Conservation (phyloP, 2,113 vertebrate species). For the Pelvicachromis taeniatus region DNA sequence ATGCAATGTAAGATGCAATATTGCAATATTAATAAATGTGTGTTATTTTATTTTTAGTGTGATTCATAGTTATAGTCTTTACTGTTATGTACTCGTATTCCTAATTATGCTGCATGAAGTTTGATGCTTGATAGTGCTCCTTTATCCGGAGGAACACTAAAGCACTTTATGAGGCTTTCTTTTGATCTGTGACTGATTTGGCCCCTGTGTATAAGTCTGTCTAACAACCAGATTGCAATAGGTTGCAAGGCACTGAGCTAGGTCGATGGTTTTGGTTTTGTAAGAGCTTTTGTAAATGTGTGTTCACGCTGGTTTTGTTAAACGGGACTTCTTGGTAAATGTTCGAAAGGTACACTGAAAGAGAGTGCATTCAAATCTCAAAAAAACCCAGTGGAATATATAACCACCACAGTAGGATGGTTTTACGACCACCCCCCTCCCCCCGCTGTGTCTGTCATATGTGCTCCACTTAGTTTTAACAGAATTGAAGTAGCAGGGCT, state of each 20-base stretch:
- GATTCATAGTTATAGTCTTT: background rate
- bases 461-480: background rate
- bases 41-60: background rate
- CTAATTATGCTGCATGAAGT: background rate
- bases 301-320: background rate
- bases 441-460: background rate
- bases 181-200: background rate
- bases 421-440: background rate
- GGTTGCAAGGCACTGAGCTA: background rate
- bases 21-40: background rate
- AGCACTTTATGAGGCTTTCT: background rate
- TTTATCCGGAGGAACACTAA: background rate
- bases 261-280: background rate
- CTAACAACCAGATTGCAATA: background rate
- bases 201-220: background rate
- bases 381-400: background rate
- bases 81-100: background rate
- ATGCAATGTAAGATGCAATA: background rate
- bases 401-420: background rate
- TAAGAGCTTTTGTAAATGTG: background rate
- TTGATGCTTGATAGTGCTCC: background rate
- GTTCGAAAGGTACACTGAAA: background rate
- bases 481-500: conserved; percentile 3
- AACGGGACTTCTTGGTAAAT: background rate
- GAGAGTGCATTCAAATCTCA: background rate